phyloP scores from a whole-genome alignment of 2,888 invertebrate genomes.

The Oligia latruncula region DNA sequence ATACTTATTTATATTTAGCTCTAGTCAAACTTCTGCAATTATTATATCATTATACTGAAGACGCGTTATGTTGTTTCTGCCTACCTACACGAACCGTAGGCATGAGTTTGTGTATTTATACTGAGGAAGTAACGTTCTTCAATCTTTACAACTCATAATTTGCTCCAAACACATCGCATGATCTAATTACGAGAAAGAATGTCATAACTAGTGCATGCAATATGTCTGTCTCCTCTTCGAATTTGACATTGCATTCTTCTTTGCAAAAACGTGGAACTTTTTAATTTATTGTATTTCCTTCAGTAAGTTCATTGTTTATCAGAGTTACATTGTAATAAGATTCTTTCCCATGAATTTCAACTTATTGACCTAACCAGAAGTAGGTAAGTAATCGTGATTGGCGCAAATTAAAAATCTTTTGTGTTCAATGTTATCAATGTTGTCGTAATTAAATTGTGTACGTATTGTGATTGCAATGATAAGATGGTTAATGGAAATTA shows the following conservation, averaged over 20 bases:
- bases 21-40: background rate
- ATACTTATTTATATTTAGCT: background rate
- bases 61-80: background rate
- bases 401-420: background rate
- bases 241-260: conserved; percentile 6
- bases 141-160: background rate
- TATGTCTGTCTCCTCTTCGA: background rate
- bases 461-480: background rate
- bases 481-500: background rate
- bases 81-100: background rate
- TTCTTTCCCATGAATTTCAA: conserved; percentile 31
- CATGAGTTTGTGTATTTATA: background rate
- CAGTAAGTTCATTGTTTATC: conserved; percentile 18
- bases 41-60: background rate
- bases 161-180: background rate
- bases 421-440: background rate
- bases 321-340: conserved; percentile 14
- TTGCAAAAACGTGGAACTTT: conserved; percentile 31
- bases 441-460: background rate
- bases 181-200: background rate
- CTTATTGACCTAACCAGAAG: conserved; percentile 2
- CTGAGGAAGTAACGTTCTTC: background rate
- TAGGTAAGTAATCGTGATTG: background rate
- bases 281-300: conserved; percentile 21
- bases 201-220: background rate